phyloP scores from a whole-genome alignment of 2,797 vertebrate genomes.

The Cossypha caffra region DNA sequence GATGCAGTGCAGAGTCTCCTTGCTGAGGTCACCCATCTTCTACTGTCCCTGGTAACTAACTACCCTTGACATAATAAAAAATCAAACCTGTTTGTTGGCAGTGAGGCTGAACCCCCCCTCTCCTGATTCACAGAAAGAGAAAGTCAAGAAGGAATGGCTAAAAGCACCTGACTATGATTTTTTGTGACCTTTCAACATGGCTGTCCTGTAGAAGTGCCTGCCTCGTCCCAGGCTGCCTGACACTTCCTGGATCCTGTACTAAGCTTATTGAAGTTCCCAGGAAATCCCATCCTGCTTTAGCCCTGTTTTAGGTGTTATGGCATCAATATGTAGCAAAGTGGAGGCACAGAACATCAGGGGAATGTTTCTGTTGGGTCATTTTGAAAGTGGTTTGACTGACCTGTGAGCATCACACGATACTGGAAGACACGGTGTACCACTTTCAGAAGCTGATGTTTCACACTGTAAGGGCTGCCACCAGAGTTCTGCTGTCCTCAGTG shows the following conservation, averaged over 20 bases:
- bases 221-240: background rate
- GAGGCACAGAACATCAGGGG: background rate
- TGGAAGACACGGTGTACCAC: slow-evolving; percentile 91
- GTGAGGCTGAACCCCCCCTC: background rate
- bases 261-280: background rate
- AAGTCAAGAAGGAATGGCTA: background rate
- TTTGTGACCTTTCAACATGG: background rate
- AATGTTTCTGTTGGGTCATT: background rate
- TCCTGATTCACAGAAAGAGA: background rate
- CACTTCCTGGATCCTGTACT: background rate
- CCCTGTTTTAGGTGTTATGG: background rate
- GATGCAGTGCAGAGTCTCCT: background rate
- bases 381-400: slow-evolving; percentile 71
- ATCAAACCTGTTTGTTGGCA: background rate
- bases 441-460: slow-evolving; percentile 89
- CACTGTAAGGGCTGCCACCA: slow-evolving; percentile 71
- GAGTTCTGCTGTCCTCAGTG: slow-evolving; percentile 78
- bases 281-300: background rate
- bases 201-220: background rate
- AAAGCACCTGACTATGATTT: background rate
- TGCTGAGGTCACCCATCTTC: background rate
- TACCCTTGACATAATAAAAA: background rate
- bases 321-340: background rate
- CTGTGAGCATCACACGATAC: slow-evolving; percentile 92
- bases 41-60: background rate